Evolutionary conservation across 1,140 invertebrate genomes (phyloP).

Genomic region (Wiebesia pumilae): DNA sequence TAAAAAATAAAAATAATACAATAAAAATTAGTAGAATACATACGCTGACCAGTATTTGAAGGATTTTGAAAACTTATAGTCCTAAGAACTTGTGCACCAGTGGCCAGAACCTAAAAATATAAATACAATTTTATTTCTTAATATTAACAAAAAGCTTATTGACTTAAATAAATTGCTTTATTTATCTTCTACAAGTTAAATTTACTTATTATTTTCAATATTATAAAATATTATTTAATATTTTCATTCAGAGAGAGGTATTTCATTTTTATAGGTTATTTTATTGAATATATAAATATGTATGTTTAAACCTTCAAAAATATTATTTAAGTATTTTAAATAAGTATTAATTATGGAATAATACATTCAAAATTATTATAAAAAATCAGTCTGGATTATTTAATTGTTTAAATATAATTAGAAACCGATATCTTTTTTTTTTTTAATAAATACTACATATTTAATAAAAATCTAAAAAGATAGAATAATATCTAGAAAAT

Average conservation of each 20-base stretch:
- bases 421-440: too few relatives aligned
- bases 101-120: slow-evolving; percentile 67
- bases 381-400: not conserved
- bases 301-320: not conserved
- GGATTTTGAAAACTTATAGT: slow-evolving; percentile 74
- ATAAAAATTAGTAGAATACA: slow-evolving; percentile 57
- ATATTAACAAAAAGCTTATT: not conserved
- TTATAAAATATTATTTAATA: not conserved
- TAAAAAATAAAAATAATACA: not conserved
- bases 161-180: not conserved
- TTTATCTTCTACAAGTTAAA: too few relatives aligned
- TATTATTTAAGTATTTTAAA: not conserved
- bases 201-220: too few relatives aligned
- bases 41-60: slow-evolving; percentile 72
- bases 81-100: slow-evolving; percentile 74
- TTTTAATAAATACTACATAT: too few relatives aligned
- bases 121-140: slow-evolving; percentile 23
- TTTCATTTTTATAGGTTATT: slow-evolving; percentile 3
- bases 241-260: not conserved
- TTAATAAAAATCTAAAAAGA: too few relatives aligned
- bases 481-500: too few relatives aligned
- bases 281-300: not conserved
- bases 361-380: not conserved
- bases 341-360: not conserved
- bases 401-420: not conserved